phyloP scores from a whole-genome alignment of 2,113 vertebrate species.

The Phoxinus phoxinus region DNA sequence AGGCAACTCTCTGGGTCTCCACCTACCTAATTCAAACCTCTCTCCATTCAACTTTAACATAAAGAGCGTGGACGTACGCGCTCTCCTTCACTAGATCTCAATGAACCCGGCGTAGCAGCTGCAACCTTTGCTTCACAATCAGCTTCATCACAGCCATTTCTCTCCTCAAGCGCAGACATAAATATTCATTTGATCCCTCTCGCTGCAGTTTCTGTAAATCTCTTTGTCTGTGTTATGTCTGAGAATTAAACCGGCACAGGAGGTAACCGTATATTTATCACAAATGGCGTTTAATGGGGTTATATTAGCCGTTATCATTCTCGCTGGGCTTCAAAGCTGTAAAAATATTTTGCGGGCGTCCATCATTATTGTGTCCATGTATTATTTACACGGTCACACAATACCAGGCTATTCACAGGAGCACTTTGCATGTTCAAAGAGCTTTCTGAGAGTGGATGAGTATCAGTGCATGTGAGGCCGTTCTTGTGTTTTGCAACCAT shows the following conservation, averaged over 20 bases:
- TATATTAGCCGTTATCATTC: conserved; percentile 25
- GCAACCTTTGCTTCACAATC: conserved; percentile 31
- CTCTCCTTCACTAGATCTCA: conserved; percentile 13
- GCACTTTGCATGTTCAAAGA: conserved; percentile 47
- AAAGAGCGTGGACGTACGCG: not conserved
- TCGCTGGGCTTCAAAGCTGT: conserved; percentile 25
- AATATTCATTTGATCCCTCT: conserved; percentile 44
- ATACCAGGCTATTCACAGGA: conserved; percentile 40
- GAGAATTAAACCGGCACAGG: conserved; percentile 39
- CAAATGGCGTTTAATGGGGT: conserved; percentile 39
- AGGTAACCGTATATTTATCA: conserved; percentile 43
- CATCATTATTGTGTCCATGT: conserved; percentile 27
- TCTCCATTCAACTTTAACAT: conserved; percentile 28
- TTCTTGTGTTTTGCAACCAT: conserved; percentile 34
- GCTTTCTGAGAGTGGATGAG: conserved; percentile 22
- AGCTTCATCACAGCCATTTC: conserved; percentile 44
- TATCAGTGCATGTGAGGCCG: conserved; percentile 13
- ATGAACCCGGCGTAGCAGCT: conserved; percentile 32
- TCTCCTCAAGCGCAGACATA: conserved; percentile 18
- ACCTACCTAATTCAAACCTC: not conserved
- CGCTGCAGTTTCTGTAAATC: conserved; percentile 30
- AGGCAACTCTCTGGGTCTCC: conserved; percentile 15
- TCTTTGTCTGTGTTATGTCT: conserved; percentile 41
- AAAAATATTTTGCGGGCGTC: conserved; percentile 34
- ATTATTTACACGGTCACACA: conserved; percentile 55